These are phyloP conservation scores for Ia io DNA, from an alignment of 2,113 vertebrate species.

Conservation along the genomic window DNA sequence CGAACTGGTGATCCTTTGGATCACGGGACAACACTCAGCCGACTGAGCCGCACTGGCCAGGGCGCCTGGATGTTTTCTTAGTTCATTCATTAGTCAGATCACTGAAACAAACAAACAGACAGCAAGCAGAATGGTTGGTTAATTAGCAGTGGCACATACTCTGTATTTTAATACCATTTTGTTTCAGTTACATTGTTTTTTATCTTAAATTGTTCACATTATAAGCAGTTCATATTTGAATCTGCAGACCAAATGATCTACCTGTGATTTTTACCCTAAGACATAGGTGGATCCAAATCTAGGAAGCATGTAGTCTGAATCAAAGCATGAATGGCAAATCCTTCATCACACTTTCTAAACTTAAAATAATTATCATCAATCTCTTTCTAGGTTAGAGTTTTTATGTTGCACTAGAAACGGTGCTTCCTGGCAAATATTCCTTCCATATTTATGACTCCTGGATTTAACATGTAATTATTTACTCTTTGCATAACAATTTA, in stretches of 20 bases:
- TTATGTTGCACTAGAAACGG: background rate
- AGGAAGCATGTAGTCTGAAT: background rate
- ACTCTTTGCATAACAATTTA: slow-evolving; percentile 40
- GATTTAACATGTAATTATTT: slow-evolving; percentile 56
- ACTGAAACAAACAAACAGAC: background rate
- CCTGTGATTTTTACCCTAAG: background rate
- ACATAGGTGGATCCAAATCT: background rate
- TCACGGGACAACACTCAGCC: too few species aligned
- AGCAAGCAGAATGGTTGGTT: background rate
- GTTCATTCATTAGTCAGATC: background rate
- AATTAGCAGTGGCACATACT: background rate
- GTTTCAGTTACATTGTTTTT: slow-evolving; percentile 14
- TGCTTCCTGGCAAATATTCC: background rate
- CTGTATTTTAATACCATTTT: slow-evolving; percentile 31
- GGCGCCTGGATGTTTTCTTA: background rate
- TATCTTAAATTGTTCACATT: background rate
- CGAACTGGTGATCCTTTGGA: too few species aligned
- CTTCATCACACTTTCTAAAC: background rate
- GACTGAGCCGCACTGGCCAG: background rate
- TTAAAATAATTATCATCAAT: background rate
- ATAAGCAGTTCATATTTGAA: background rate
- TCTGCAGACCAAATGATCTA: background rate
- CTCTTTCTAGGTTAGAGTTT: background rate
- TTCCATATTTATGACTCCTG: slow-evolving; percentile 5
- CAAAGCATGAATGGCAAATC: background rate